Evolutionary conservation across 2,888 invertebrate genomes (phyloP), one percentile per base, ranked within the genome.

Genomic region (Cephus nigrinus): DNA sequence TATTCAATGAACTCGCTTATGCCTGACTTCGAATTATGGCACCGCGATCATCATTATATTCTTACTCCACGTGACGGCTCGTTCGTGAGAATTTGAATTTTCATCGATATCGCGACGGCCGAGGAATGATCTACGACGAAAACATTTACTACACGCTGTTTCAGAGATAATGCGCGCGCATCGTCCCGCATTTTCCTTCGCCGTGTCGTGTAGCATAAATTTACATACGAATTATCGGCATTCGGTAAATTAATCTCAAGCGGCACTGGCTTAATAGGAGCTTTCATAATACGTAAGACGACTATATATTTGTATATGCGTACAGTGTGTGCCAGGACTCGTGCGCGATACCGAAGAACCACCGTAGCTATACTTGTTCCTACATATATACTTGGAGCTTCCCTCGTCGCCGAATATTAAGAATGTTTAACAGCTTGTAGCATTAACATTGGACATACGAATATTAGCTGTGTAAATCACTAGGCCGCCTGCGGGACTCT

Each of bases 381-480:
- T 23, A 55, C 23, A 55, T 9, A 55, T 9, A 55, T 55, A 55
- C 55, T 55, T 23, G 76, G 68, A 73, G 69, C 74, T 69, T 73
- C 76, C 69, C 68, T 78, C 75, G 33, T 76, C 74, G 69, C 84
- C 86, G 82, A 84, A 86, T 83, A 85, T 85, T 83, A 84, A 87
- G 81, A 82, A 84, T 84, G 82, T 85, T 87, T 82, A 85, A 86
- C 86, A 84, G 84, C 85, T 82, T 87, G 87, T 87, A 87, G 83
- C 82, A 86, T 86, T 85, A 84, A 86, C 86, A 84, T 85, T 80
- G 83, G 71, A 83, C 82, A 81, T 79, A 82, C 80, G 79, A 82
- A 83, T 84, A 88, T 86, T 84, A 85, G 85, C 83, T 80, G 82
- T 84, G 84, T 89, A 89, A 89, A 89, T 89, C 89, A 89, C 83